Evolutionary conservation across 2,797 vertebrate species (phyloP), one percentile per base, ranked within the genome.

Genomic region (Carduelis carduelis): DNA sequence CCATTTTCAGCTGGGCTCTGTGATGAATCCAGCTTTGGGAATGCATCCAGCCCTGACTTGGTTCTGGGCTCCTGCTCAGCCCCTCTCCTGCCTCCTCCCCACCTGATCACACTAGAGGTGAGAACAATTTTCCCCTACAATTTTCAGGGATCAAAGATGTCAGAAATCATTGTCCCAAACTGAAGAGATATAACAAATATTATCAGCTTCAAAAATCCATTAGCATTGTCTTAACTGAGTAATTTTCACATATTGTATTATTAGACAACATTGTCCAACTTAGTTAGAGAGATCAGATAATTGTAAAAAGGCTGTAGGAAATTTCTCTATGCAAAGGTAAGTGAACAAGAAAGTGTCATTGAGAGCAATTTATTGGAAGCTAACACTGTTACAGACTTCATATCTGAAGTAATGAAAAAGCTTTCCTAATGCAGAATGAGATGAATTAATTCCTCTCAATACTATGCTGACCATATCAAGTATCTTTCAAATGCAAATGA

Each of bases 401-500:
- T 83, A 87, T 72, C n/a, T 60, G 35, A 87, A 82, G 44, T 49
- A 16, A 71, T 50, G 44, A 87, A 80, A 90, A 34, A 82, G 37
- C 32, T 80, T 80, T 89, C 23, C 41, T 61, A 85, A 83, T 59
- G 41, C 27, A 83, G 57, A 37, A 55, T 61, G 65, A 93, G 76
- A 75, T 83, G 0, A 87, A 91, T 78, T 83, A 86, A 49, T 94
- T 94, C 53, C 14, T 82, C 18, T 83, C 55, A 75, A 26, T 64
- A 59, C 75, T 86, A 55, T 83, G 81, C 65, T 81, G 84, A 83
- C 65, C 34, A 1, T 80, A 68, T 41, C 16, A 64, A 44, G 20
- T 79, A 21, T 75, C 61, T 91, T 95, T 90, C 69, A 91, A 83
- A 94, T 78, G 72, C n/a, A 91, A 91, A 94, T 83, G 65, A 49